Evolutionary conservation across 2,797 vertebrate genomes (phyloP).

Genomic region (Myotis daubentonii): DNA sequence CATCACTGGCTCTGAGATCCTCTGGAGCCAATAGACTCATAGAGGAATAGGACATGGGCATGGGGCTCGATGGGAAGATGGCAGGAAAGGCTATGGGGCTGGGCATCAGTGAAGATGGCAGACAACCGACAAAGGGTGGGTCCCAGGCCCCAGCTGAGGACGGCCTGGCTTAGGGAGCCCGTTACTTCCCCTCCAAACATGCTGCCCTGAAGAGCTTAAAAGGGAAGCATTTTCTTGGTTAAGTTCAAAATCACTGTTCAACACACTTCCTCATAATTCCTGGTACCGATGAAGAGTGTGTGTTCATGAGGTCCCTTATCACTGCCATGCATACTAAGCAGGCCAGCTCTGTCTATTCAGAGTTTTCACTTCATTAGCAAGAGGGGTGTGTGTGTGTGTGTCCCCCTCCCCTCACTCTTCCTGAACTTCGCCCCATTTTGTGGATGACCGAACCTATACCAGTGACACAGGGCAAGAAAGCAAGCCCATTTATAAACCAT

Average conservation of each 20-base stretch:
- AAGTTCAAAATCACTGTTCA: slow-evolving; percentile 12
- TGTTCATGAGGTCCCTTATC: not conserved
- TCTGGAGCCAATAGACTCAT: not conserved
- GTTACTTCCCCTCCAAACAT: not conserved
- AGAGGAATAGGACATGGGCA: not conserved
- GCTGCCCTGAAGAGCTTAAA: not conserved
- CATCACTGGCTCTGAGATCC: not conserved
- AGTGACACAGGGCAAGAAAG: not conserved
- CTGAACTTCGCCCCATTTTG: not conserved
- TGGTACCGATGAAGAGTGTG: not conserved
- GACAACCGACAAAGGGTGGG: not conserved
- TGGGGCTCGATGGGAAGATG: not conserved
- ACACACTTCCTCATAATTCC: not conserved
- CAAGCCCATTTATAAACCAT: not conserved
- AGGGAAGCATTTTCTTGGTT: not conserved
- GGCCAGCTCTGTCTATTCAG: not conserved
- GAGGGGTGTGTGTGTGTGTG: not conserved
- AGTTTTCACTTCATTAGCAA: not conserved
- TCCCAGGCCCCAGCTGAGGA: not conserved
- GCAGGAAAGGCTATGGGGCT: not conserved
- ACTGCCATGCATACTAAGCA: not conserved
- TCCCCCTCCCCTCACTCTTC: not conserved
- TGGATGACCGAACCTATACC: not conserved
- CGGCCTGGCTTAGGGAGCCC: not conserved
- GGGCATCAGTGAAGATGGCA: not conserved